Evolutionary conservation across 2,888 invertebrate species (phyloP), one percentile per base, ranked within the genome.

Genomic region (Cataglyphis albicans): DNA sequence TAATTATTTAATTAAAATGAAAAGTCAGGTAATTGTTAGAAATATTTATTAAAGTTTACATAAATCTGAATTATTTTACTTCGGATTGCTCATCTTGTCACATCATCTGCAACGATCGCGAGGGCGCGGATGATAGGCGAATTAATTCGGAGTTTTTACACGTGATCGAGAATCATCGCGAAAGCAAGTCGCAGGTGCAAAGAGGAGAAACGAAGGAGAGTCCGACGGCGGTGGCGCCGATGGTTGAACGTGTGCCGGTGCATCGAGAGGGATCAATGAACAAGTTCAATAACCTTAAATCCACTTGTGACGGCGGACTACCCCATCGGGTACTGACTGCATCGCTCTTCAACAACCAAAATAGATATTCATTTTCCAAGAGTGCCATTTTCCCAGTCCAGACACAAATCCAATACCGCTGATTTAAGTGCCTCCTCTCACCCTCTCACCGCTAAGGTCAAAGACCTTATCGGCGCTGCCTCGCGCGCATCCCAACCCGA

Each of bases 221-320:
- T 63, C 61, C 65, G 48, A 68, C 64, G 74, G 68, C 82, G 86
- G 82, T 83, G 78, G 84, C 85, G 85, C 76, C 48, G 82, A 59
- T 57, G 86, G 85, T 41, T 84, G 84, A 87, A 88, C 48, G 48
- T 89, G 87, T 81, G 86, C 83, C 86, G 84, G 86, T 89, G 87
- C 88, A 88, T 86, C 85, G 88, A 88, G 88, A 87, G 86, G 91
- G 92, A 93, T 94, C 94, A 93, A 93, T 93, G 93, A 92, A 89
- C 90, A 92, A 91, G 94, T 94, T 94, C 93, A 93, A 93, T 93
- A 93, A 93, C 94, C 94, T 93, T 92, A 93, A 93, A 93, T 94
- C 93, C 92, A 93, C 92, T 93, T 90, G 48, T 52, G 92, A 92
- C 92, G 91, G 89, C 85, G 88, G 87, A 88, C 88, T 87, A 90